phyloP scores from a whole-genome alignment of 2,797 vertebrate species.

The Chrysolophus pictus region DNA sequence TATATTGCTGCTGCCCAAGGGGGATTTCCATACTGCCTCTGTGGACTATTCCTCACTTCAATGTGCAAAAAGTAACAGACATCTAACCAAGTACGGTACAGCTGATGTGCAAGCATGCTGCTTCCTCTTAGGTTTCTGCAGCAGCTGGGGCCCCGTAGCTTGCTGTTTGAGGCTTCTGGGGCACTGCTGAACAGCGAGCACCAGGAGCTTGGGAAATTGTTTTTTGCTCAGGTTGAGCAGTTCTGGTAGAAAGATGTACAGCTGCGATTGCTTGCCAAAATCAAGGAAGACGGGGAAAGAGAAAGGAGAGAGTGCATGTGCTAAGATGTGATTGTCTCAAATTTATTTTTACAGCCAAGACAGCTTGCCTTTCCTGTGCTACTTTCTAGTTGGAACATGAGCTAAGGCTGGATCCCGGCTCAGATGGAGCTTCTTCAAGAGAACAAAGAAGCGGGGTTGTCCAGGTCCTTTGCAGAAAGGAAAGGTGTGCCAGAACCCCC shows the following conservation, averaged over 20 bases:
- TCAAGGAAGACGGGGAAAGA: not conserved
- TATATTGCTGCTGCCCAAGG: not conserved
- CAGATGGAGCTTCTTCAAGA: not conserved
- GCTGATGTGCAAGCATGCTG: not conserved
- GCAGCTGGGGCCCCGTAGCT: not conserved
- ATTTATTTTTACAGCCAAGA: rapidly evolving
- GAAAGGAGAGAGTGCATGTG: not conserved
- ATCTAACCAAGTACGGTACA: not conserved
- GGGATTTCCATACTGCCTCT: not conserved
- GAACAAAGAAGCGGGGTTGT: not conserved
- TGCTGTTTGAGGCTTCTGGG: not conserved
- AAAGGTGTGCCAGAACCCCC: not conserved
- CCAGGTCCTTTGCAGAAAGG: not conserved
- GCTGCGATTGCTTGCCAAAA: not conserved
- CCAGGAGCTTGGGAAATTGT: not conserved
- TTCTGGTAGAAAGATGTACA: not conserved
- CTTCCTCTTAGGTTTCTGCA: not conserved
- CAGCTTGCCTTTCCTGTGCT: not conserved
- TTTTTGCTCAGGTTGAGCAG: not conserved
- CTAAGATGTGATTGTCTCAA: not conserved
- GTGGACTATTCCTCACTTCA: not conserved
- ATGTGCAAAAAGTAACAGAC: rapidly evolving
- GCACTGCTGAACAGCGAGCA: not conserved
- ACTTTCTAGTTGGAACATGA: not conserved
- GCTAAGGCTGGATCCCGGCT: not conserved